phyloP scores from a whole-genome alignment of 2,113 vertebrate species.

The Ibidorhyncha struthersii region DNA sequence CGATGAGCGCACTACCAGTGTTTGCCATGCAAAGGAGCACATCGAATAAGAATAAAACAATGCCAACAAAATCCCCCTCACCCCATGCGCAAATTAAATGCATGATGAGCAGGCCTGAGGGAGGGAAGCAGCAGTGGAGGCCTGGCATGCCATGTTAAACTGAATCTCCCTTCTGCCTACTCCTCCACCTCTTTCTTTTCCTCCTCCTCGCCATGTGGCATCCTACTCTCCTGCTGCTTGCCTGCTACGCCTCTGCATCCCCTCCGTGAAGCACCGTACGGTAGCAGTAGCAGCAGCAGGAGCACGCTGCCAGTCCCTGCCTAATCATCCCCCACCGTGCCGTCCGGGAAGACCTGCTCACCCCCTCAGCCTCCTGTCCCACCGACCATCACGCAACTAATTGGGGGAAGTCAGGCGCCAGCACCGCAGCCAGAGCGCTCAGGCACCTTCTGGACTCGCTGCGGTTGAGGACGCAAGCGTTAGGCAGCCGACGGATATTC shows the following conservation, averaged over 20 bases:
- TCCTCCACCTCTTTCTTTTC: conserved; percentile 72
- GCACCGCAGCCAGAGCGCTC: background rate
- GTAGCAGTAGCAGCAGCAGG: conserved; percentile 45
- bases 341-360: background rate
- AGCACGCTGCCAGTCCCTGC: conserved; percentile 55
- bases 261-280: conserved; percentile 16
- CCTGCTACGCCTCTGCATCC: conserved; percentile 71
- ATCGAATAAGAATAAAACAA: conserved; percentile 49
- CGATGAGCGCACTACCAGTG: background rate
- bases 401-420: background rate
- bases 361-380: background rate
- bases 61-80: conserved; percentile 66
- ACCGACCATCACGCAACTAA: background rate
- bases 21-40: conserved; percentile 56
- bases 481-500: background rate
- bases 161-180: conserved; percentile 72
- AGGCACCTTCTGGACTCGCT: background rate
- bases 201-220: conserved; percentile 72
- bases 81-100: conserved; percentile 68
- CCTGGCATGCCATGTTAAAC: conserved; percentile 71
- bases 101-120: conserved; percentile 71
- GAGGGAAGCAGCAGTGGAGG: conserved; percentile 69
- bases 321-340: background rate
- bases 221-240: conserved; percentile 73
- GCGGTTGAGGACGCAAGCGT: background rate